These are phyloP conservation scores for Lacanobia wlatinum DNA, from an alignment of 2,888 invertebrate genomes.

Conservation along the genomic window DNA sequence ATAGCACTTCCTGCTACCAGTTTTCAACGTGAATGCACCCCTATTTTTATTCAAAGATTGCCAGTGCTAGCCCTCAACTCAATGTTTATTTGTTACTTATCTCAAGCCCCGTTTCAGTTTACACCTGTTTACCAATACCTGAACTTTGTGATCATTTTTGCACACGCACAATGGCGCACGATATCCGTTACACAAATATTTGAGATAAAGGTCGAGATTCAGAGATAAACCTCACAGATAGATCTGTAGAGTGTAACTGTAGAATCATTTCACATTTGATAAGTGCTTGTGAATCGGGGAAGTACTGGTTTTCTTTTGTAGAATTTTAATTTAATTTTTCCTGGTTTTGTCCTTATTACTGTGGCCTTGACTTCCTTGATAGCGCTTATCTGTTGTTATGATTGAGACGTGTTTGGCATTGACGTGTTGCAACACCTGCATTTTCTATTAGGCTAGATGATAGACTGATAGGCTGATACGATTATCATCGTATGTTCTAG, in stretches of 20 bases:
- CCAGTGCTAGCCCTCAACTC: background rate
- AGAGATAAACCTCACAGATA: slow-evolving; percentile 32
- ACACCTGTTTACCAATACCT: slow-evolving; percentile 45
- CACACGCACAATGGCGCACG: slow-evolving; percentile 46
- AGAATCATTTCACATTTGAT: slow-evolving; percentile 41
- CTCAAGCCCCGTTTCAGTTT: background rate
- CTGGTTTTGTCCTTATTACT: slow-evolving; percentile 16
- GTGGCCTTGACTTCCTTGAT: slow-evolving; percentile 30
- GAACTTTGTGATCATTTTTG: slow-evolving; percentile 48
- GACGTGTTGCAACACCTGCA: slow-evolving; percentile 24
- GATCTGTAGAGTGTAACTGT: slow-evolving; percentile 21
- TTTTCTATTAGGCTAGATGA: slow-evolving; percentile 10
- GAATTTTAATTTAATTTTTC: background rate
- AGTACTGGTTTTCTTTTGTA: background rate
- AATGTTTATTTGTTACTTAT: background rate
- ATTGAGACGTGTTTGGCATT: slow-evolving; percentile 14
- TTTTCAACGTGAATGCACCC: too few species aligned
- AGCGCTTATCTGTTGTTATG: slow-evolving; percentile 26
- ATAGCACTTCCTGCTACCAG: too few species aligned
- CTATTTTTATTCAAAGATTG: background rate
- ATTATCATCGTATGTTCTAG: background rate
- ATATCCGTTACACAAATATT: slow-evolving; percentile 55
- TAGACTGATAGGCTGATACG: background rate
- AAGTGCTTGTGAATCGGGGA: slow-evolving; percentile 7
- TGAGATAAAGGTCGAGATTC: slow-evolving; percentile 51